phyloP scores from a whole-genome alignment of 2,797 vertebrate species.

The Triplophysa bombifrons region DNA sequence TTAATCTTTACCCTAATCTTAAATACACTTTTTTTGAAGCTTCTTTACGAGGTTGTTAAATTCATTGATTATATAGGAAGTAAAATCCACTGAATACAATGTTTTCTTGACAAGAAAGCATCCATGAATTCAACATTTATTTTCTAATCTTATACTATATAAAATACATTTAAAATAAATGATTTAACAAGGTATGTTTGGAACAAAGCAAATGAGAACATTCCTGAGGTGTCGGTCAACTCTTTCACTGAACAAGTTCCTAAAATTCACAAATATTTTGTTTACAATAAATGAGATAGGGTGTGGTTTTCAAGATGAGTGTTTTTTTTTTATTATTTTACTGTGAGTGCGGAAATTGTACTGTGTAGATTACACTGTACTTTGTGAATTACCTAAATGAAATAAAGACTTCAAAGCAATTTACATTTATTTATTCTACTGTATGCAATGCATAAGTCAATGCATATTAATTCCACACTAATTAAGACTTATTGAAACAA shows the following conservation, averaged over 20 bases:
- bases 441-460: too few species aligned
- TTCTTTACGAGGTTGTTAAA: background rate
- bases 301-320: slow-evolving; percentile 54
- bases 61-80: background rate
- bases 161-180: background rate
- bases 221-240: background rate
- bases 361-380: slow-evolving; percentile 76
- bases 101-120: background rate
- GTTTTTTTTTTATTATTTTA: slow-evolving; percentile 63
- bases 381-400: slow-evolving; percentile 76
- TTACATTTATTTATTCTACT: background rate
- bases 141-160: background rate
- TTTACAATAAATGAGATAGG: slow-evolving; percentile 57
- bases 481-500: background rate
- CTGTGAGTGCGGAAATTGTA: slow-evolving; percentile 72
- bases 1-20: background rate
- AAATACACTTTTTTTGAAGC: slow-evolving; percentile 13
- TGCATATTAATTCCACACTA: background rate
- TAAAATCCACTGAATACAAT: background rate
- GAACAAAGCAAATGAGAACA: slow-evolving; percentile 18
- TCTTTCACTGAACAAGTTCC: slow-evolving; percentile 21
- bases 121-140: slow-evolving; percentile 1
- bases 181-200: background rate
- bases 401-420: slow-evolving; percentile 66
- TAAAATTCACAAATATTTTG: slow-evolving; percentile 49